A percentile compares a stretch with the other conserved stretches of the same genome.
Evolutionary conservation across 2,113 vertebrate genomes (phyloP).

Genomic region (Drymodes brunneopygia): DNA sequence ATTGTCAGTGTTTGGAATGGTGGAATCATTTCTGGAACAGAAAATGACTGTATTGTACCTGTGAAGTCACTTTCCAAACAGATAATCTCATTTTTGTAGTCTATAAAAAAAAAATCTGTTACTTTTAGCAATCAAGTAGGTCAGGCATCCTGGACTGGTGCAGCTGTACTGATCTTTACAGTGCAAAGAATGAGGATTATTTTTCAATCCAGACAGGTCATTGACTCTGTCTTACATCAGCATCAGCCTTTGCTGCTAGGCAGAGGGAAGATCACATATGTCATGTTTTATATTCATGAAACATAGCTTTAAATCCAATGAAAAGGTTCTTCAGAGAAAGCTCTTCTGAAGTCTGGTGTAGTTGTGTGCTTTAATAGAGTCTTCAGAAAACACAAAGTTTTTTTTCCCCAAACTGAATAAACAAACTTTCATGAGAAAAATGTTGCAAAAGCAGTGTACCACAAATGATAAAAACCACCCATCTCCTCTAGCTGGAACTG

Average conservation of each 20-base stretch:
- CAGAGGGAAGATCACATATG: neutral
- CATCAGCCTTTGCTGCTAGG: neutral
- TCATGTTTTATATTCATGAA: neutral
- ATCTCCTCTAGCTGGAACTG: neutral
- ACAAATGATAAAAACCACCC: neutral
- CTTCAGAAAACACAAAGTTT: neutral
- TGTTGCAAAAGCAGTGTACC: neutral
- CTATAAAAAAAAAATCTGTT: neutral
- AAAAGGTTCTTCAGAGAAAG: neutral
- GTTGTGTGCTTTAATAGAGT: neutral
- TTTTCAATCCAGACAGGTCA: neutral
- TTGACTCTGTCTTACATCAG: neutral
- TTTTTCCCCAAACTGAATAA: neutral
- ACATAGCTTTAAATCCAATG: neutral
- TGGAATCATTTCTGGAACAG: neutral
- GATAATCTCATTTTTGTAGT: neutral
- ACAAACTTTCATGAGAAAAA: neutral
- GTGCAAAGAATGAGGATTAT: neutral
- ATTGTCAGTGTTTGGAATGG: neutral
- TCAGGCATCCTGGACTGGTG: neutral
- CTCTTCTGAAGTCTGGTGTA: neutral
- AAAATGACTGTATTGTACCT: neutral
- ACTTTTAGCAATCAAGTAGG: neutral
- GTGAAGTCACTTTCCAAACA: neutral
- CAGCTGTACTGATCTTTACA: neutral